These are phyloP conservation scores for Gnathonemus longibarbis DNA, from an alignment of 2,113 vertebrate genomes.

Conservation along the genomic window DNA sequence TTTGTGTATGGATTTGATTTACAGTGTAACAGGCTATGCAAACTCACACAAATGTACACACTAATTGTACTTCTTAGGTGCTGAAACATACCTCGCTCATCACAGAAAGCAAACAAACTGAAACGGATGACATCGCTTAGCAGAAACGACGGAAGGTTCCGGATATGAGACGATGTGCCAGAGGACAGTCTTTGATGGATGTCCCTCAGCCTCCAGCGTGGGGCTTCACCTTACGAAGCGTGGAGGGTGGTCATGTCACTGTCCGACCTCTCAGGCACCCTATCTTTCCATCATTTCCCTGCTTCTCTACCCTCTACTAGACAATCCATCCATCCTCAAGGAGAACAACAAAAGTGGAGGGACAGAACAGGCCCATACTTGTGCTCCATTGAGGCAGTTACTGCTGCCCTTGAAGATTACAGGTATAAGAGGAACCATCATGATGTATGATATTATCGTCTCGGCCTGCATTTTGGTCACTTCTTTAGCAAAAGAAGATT, in stretches of 20 bases:
- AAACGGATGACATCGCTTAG: background rate
- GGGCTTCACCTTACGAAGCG: background rate
- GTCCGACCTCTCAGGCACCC: background rate
- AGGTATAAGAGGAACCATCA: background rate
- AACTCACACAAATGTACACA: background rate
- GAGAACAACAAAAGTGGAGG: background rate
- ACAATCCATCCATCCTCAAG: background rate
- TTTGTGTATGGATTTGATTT: background rate
- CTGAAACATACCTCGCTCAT: background rate
- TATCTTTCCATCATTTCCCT: background rate
- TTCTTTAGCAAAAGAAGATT: background rate
- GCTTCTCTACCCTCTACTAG: background rate
- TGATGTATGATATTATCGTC: constrained; percentile 9
- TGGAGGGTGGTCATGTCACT: background rate
- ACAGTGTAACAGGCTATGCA: background rate
- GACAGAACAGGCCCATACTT: background rate
- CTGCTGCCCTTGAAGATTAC: constrained; percentile 2
- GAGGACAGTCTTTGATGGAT: background rate
- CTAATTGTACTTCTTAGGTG: background rate
- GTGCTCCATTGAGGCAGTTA: background rate
- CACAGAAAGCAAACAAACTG: background rate
- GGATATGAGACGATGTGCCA: background rate
- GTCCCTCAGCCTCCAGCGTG: background rate
- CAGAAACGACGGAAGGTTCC: background rate
- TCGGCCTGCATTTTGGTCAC: background rate